Evolutionary conservation across 2,888 invertebrate species (phyloP).

Genomic region (Metallyticus violacea): DNA sequence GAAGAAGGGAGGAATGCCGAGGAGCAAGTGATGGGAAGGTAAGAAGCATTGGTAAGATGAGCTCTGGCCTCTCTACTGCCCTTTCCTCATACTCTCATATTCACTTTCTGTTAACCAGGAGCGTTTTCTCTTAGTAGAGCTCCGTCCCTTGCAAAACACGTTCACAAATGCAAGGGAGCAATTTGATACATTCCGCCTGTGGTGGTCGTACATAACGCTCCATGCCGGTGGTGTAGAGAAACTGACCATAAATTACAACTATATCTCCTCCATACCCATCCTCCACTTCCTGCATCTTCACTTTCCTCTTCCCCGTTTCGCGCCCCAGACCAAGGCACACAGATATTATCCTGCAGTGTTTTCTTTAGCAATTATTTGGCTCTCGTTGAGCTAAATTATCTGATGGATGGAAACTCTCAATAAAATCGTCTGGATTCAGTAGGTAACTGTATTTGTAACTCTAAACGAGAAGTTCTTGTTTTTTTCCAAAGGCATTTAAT

Average conservation of each 20-base stretch:
- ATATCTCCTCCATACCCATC: neutral
- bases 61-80: neutral
- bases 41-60: neutral
- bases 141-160: neutral
- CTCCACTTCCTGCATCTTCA: neutral
- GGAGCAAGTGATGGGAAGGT: neutral
- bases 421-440: too few species aligned
- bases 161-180: neutral
- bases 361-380: neutral
- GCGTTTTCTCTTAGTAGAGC: neutral
- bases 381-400: neutral
- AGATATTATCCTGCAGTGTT: neutral
- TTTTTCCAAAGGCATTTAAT: too few species aligned
- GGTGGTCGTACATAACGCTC: slow-evolving; percentile 12
- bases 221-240: neutral
- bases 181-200: slow-evolving; percentile 5
- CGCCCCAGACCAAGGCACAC: neutral
- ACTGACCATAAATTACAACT: slow-evolving; percentile 1
- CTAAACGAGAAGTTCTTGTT: too few species aligned
- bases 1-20: neutral
- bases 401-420: neutral
- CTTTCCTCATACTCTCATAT: neutral
- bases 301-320: neutral
- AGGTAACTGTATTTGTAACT: too few species aligned
- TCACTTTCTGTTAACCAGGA: neutral